Evolutionary conservation across 2,888 invertebrate species (phyloP), one percentile per base, ranked within the genome.

Genomic region (Oxytorus armatus): DNA sequence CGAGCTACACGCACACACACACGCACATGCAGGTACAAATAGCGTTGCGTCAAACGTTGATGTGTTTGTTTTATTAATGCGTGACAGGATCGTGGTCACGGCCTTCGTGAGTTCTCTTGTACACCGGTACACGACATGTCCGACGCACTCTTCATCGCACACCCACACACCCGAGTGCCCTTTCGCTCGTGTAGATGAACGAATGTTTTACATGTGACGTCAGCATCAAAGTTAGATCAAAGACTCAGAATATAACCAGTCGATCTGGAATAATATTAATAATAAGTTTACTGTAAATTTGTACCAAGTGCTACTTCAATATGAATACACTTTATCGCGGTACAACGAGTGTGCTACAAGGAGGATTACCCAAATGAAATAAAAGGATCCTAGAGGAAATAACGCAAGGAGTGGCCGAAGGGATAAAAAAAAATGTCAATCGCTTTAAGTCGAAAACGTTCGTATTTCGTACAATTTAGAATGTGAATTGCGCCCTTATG

Each of bases 21-120:
- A 47, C 51, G 29, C 10, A 49, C 29, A 39, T 47, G 21, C 44
- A 61, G 29, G 10, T 33, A 36, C 42, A 59, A 33, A 42, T 14
- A n/a, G 76, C 51, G 78, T 83, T 84, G 89, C 88, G 89, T 88
- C 87, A 88, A 89, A 89, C 87, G 88, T 90, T 90, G 74, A 74
- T 74, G 87, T 90, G 90, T 91, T 91, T 91, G 91, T 91, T 91
- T 91, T 91, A 91, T 91, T 90, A 91, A 91, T 90, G 89, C 86
- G 87, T 79, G 77, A 63, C 73, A 77, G 63, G 73, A 77, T 77
- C 80, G 77, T 74, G 85, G 82, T 82, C 88, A 66, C 66, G 89
- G 88, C 89, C 90, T 90, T 90, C 89, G 85, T 84, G 83, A 42
- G 79, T 81, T 59, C 66, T 81, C 57, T 59, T 65, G 36, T 66